phyloP scores from a whole-genome alignment of 2,888 invertebrate genomes.

The Sinohyriopsis cumingii region DNA sequence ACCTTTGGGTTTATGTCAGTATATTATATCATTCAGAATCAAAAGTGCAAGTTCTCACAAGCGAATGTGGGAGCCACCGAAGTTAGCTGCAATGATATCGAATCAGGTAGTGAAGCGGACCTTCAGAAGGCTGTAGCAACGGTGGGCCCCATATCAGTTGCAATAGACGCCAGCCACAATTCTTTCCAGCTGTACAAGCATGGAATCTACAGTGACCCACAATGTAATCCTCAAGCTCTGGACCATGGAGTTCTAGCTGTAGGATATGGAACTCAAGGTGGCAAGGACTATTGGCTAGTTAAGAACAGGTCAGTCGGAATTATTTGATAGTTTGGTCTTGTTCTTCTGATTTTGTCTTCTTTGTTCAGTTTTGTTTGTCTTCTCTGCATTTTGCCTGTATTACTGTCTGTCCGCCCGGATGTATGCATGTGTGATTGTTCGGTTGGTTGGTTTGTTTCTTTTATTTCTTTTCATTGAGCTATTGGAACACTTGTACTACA shows the following conservation, averaged over 20 bases:
- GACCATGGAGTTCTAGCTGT: slow-evolving; percentile 91
- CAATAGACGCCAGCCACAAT: slow-evolving; percentile 84
- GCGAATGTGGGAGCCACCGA: slow-evolving; percentile 42
- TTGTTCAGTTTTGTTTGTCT: not conserved
- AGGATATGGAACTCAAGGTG: slow-evolving; percentile 81
- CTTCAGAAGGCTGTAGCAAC: slow-evolving; percentile 86
- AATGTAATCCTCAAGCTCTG: slow-evolving; percentile 83
- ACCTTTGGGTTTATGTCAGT: too few species aligned
- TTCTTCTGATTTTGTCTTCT: not conserved
- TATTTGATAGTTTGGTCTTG: not conserved
- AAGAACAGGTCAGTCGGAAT: slow-evolving; percentile 80
- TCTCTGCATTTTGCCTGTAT: not conserved
- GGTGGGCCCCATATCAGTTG: slow-evolving; percentile 87
- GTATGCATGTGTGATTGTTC: too few species aligned
- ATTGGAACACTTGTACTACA: too few species aligned
- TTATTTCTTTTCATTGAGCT: too few species aligned
- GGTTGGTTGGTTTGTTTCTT: too few species aligned
- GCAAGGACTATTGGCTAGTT: slow-evolving; percentile 86
- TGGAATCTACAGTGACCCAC: slow-evolving; percentile 83
- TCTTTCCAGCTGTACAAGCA: slow-evolving; percentile 76
- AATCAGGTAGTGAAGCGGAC: slow-evolving; percentile 79
- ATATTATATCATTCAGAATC: too few species aligned
- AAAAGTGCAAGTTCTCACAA: slow-evolving; percentile 39
- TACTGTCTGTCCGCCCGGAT: too few species aligned
- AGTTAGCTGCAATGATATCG: slow-evolving; percentile 43